These are phyloP conservation scores for Malaclemys terrapin DNA, from an alignment of 2,113 vertebrate genomes.

Conservation along the genomic window DNA sequence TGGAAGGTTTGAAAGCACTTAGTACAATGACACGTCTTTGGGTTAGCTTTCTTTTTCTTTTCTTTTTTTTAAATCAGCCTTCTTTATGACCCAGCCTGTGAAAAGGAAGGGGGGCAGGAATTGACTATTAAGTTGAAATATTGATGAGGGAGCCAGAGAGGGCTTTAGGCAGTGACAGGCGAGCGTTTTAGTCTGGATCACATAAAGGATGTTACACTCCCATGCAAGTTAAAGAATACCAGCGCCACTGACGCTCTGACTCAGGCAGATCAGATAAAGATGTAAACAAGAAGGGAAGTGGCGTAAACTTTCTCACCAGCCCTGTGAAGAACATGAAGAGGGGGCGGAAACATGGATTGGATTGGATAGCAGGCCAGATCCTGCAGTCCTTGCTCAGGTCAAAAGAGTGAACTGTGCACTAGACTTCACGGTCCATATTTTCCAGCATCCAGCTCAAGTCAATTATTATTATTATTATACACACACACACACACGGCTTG, in stretches of 20 bases:
- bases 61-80: background rate
- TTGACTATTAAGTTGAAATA: rapidly evolving
- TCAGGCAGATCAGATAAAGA: rapidly evolving
- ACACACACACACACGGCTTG: background rate
- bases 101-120: background rate
- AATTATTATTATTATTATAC: rapidly evolving
- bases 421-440: rapidly evolving
- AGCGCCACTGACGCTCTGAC: rapidly evolving
- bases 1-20: slow-evolving; percentile 66
- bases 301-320: background rate
- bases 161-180: background rate
- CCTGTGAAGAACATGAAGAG: background rate
- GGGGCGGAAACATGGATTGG: background rate
- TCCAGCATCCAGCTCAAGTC: background rate
- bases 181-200: rapidly evolving
- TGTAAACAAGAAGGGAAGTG: background rate
- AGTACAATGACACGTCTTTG: slow-evolving; percentile 47
- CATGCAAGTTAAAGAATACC: background rate
- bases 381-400: background rate
- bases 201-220: background rate
- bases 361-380: background rate
- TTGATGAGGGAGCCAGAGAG: background rate
- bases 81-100: background rate
- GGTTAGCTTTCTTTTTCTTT: slow-evolving; percentile 33
- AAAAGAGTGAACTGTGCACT: background rate